A percentile compares a stretch with the other conserved stretches of the same genome.
Conservation (phyloP, 2,113 vertebrate genomes). For the Calonectris borealis region DNA sequence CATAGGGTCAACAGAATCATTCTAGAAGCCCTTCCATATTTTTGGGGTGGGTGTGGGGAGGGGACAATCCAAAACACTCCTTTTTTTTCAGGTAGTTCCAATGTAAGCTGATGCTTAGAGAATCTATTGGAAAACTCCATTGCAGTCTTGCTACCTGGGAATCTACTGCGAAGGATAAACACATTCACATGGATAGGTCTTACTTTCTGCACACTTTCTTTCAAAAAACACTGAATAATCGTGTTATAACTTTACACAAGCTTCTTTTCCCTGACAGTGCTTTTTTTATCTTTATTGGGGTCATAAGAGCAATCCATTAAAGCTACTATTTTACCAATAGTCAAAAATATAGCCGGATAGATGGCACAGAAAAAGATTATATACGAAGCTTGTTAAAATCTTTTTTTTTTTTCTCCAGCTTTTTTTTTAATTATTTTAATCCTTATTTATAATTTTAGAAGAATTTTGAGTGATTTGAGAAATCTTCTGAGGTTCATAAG, state of each 20-base stretch:
- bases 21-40: neutral
- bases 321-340: neutral
- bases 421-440: neutral
- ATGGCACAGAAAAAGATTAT: neutral
- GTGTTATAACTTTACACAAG: neutral
- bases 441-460: neutral
- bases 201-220: neutral
- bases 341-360: neutral
- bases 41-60: neutral
- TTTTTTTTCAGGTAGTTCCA: neutral
- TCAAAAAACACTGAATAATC: neutral
- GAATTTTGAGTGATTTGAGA: neutral
- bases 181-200: neutral
- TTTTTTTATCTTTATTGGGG: neutral
- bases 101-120: neutral
- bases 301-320: neutral
- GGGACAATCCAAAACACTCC: neutral
- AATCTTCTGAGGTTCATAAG: neutral
- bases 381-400: neutral
- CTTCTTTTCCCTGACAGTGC: neutral
- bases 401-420: neutral
- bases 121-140: neutral
- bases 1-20: neutral
- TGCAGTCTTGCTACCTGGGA: neutral
- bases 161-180: neutral